Evolutionary conservation across 2,113 vertebrate genomes (phyloP).

Genomic region (Oncorhynchus nerka): DNA sequence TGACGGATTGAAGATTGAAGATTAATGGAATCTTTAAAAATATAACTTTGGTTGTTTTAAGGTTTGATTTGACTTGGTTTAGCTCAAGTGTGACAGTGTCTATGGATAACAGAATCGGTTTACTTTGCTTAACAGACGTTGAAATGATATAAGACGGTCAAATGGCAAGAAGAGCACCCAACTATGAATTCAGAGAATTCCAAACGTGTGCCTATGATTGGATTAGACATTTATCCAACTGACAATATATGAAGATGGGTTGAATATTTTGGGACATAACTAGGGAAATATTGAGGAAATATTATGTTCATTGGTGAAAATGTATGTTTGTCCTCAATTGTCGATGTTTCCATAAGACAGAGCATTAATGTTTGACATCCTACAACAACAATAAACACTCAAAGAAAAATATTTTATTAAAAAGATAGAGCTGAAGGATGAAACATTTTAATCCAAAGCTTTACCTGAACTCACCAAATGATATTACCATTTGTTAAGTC

Average conservation of each 20-base stretch:
- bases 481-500: slow-evolving; percentile 42
- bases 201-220: slow-evolving; percentile 52
- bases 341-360: not conserved
- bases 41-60: no score
- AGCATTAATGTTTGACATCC: slow-evolving; percentile 38
- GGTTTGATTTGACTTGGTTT: slow-evolving; percentile 1
- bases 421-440: no score
- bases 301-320: not conserved
- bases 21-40: slow-evolving; percentile 7
- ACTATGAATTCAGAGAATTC: slow-evolving; percentile 77
- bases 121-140: slow-evolving; percentile 17
- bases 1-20: slow-evolving; percentile 17
- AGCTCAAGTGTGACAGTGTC: not conserved
- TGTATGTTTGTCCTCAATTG: not conserved
- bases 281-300: not conserved
- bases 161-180: slow-evolving; percentile 35
- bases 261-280: no score
- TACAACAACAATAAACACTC: not conserved
- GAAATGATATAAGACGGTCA: slow-evolving; percentile 62
- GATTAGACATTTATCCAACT: slow-evolving; percentile 35
- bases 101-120: no score
- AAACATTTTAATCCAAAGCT: no score
- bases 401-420: no score
- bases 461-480: slow-evolving; percentile 43
- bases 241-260: no score